Conservation (phyloP, 2,113 vertebrate species). For the Sylvia atricapilla region DNA sequence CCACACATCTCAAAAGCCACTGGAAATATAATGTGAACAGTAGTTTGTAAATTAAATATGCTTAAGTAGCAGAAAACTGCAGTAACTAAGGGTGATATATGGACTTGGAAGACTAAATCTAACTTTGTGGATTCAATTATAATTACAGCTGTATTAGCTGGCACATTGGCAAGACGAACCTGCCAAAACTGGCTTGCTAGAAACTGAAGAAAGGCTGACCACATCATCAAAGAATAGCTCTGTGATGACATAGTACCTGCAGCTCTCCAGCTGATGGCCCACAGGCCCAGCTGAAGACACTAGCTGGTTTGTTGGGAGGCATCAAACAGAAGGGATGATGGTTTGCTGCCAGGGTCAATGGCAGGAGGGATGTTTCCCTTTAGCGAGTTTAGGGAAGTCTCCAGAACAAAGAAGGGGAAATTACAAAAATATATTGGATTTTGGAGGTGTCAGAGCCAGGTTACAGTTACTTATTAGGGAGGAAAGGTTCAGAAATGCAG, state of each 20-base stretch:
- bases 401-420: constrained; percentile 45
- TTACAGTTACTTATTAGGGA: not conserved
- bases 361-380: constrained; percentile 38
- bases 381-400: constrained; percentile 29
- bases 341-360: constrained; percentile 14
- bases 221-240: constrained; percentile 55
- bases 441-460: constrained; percentile 32
- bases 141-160: constrained; percentile 68
- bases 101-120: constrained; percentile 57
- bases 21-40: constrained; percentile 57
- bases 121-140: constrained; percentile 69
- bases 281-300: not conserved
- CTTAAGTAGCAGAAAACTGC: constrained; percentile 65
- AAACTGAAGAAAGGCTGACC: constrained; percentile 29
- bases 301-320: not conserved
- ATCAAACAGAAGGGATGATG: not conserved
- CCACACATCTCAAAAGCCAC: not conserved
- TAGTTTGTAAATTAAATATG: constrained; percentile 65
- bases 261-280: not conserved
- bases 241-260: constrained; percentile 38
- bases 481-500: constrained; percentile 28
- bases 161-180: constrained; percentile 39
- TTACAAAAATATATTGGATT: constrained; percentile 55
- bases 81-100: constrained; percentile 56
- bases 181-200: constrained; percentile 59